Base-by-base conservation (phyloP, 2,888 invertebrate species). In the Torymus aiolomorphi region DNA sequence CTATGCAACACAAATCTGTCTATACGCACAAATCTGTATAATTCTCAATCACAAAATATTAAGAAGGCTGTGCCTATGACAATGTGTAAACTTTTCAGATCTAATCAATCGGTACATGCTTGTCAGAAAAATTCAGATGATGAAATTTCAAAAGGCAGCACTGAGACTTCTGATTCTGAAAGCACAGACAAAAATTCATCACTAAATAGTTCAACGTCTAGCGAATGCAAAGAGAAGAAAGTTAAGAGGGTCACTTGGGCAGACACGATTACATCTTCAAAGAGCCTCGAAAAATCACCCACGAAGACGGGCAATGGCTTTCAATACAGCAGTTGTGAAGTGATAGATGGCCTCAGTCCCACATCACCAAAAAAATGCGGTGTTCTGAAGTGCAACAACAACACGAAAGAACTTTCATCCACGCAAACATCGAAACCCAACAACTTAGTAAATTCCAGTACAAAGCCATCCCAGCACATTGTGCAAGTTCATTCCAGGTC, bases 21-120 rank as follows among this genome's bases (percentile, higher is more conserved):
- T 0, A 89, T 89, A 84, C 87, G 89, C 63, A 89, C 87, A 42
- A 88, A 89, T 73, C 80, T 89, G 1, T 89, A 89, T 51, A 87
- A 89, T 83, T 87, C 89, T 11, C 85, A 83, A 70, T 72, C 83
- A 1, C 84, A 87, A 4, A 86, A 87, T 12, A 62, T 78, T 0
- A 87, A 86, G 56, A 88, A 86, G 31, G 79, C 57, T n/a, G 83
- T 79, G n/a, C 81, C 83, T 11, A 83, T 83, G 78, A 84, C 80
- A 18, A 84, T 84, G 24, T 84, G 82, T 54, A 83, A 83, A 62
- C 82, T 84, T 14, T 85, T 83, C 49, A 86, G 84, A 73, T 76
- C 82, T 1, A 79, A 59, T 76, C 76, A 76, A 51, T 59, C 52
- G 2, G n/a, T 20, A 31, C 78, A 69, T n/a, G 5, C 10, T 51